Evolutionary conservation across 1,140 invertebrate genomes (phyloP), one percentile per base, ranked within the genome.

Genomic region (Marisa cornuarietis): DNA sequence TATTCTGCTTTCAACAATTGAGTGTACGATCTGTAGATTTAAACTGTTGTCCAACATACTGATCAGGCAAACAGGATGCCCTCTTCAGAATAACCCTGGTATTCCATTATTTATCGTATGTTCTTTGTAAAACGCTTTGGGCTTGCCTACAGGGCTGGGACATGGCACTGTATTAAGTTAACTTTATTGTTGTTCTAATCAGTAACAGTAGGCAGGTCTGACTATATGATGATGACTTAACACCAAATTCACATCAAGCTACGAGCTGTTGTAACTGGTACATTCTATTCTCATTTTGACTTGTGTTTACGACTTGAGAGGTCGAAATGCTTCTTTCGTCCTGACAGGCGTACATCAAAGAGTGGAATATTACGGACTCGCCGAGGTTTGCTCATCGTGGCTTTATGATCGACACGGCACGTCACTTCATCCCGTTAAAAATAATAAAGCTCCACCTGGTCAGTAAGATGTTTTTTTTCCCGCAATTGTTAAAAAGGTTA

Each of bases 371-470:
- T 22, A 63, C 72, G 20, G 88, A 90, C 76, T 80, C 77, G 42
- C 88, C 89, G 9, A 80, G 92, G n/a, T 92, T 92, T 84, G 75
- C 82, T 16, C 87, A 92, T 75, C 84, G 92, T 51, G 92, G 92
- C 22, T 79, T 92, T 24, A 87, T 92, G 78, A 76, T 93, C 1
- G 92, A 93, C 84, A 92, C 92, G 14, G 87, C 91, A 42, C 84
- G 92, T 51, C 92, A 93, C 85, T 93, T 86, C 81, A 81, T 92
- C 18, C 88, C 89, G 20, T 22, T 85, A 51, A 65, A 80, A 13
- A 51, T 84, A 26, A 68, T 86, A 14, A 66, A 83, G n/a, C 80
- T 79, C 54, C 82, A 87, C 65, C 68, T 87, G 78, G 85, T 87
- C 61, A 84, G 87, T 78, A 66, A 42, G 16, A 31, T 20, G 18